Conservation (phyloP, 2,113 vertebrate species). For the Hippopotamus amphibius region DNA sequence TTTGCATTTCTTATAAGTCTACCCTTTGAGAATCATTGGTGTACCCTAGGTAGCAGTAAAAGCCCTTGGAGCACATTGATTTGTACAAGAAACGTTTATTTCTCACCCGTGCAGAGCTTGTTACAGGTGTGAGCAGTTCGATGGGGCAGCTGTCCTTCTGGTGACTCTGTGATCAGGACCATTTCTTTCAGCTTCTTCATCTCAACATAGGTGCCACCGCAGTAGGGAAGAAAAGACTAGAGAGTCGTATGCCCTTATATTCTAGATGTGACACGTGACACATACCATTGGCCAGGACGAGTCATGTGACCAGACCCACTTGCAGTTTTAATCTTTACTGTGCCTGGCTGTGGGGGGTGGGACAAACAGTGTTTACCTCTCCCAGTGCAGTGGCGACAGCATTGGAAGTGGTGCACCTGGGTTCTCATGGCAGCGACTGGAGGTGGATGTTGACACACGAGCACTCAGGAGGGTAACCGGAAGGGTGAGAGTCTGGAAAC, state of each 20-base stretch:
- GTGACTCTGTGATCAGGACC: not conserved
- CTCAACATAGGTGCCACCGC: not conserved
- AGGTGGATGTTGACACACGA: rapidly evolving
- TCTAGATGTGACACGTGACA: not conserved
- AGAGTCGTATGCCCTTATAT: not conserved
- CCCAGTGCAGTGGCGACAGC: not conserved
- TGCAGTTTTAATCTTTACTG: rapidly evolving
- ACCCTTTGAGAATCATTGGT: not conserved
- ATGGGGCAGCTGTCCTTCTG: not conserved
- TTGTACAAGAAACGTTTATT: not conserved
- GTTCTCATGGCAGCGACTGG: not conserved
- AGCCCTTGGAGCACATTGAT: not conserved
- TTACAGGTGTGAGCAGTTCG: not conserved
- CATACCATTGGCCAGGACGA: not conserved
- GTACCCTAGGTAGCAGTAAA: not conserved
- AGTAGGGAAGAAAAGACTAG: not conserved
- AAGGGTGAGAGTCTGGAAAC: not conserved
- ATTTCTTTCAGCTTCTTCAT: not conserved
- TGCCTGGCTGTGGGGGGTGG: rapidly evolving
- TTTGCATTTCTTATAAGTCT: not conserved
- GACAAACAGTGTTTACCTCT: rapidly evolving
- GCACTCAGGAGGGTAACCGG: not conserved
- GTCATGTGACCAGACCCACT: rapidly evolving
- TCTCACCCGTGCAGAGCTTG: not conserved
- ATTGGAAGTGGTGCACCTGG: not conserved